A percentile compares a stretch with the other conserved stretches of the same genome.
These are phyloP conservation scores for Limosa lapponica DNA, from an alignment of 2,797 vertebrate genomes.

Conservation along the genomic window DNA sequence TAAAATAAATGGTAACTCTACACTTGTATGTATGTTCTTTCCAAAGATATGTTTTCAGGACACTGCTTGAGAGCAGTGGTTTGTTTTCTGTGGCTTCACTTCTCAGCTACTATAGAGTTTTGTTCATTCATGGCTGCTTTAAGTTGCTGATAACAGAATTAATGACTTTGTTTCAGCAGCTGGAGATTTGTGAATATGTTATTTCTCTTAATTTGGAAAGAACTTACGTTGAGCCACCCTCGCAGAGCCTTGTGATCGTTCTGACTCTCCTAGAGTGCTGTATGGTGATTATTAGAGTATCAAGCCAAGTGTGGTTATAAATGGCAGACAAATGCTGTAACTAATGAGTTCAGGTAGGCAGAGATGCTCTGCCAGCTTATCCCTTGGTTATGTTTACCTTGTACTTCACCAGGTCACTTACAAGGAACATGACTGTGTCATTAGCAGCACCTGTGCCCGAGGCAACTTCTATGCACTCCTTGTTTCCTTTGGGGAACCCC, in stretches of 20 bases:
- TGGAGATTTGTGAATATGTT: neutral
- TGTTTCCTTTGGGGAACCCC: neutral
- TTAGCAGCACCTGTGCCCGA: neutral
- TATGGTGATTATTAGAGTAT: neutral
- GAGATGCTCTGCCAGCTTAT: neutral
- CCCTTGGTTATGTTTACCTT: neutral
- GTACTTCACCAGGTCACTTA: neutral
- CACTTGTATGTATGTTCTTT: neutral
- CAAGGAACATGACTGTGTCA: neutral
- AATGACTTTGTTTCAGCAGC: neutral
- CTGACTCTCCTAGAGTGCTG: neutral
- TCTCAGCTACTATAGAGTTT: neutral
- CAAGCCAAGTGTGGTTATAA: neutral
- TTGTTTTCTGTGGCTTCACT: neutral
- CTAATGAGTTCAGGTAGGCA: neutral
- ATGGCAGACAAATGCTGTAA: neutral
- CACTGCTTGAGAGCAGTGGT: neutral
- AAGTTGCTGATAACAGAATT: constrained; percentile 45
- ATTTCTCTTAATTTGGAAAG: neutral
- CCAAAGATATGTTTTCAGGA: neutral
- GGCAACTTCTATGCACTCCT: neutral
- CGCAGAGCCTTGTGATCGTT: neutral
- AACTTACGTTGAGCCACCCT: neutral
- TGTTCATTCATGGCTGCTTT: constrained; percentile 32
- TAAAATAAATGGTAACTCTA: constrained; percentile 62